Evolutionary conservation across 2,888 invertebrate genomes (phyloP).

Genomic region (Rhodophaea formosa): DNA sequence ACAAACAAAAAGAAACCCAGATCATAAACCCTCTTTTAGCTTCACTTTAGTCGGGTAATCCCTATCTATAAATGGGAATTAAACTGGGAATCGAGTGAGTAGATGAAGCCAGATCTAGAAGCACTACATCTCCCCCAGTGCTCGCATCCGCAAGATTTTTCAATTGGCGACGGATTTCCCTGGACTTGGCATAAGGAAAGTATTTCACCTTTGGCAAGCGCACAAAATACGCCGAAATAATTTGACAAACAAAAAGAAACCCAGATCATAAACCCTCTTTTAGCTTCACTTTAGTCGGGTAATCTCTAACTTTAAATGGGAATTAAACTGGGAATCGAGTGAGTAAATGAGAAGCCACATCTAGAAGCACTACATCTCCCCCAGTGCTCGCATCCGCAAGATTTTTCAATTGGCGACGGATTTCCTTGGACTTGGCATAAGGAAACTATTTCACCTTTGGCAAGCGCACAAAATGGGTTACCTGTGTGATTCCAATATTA

Average conservation of each 20-base stretch:
- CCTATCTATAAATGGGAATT: too few species aligned
- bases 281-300: too few species aligned
- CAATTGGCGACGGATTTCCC: slow-evolving; percentile 68
- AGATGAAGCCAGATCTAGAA: slow-evolving; percentile 32
- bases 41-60: too few species aligned
- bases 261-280: too few species aligned
- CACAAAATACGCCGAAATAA: too few species aligned
- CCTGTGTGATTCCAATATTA: slow-evolving; percentile 16
- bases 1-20: too few species aligned
- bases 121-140: slow-evolving; percentile 30
- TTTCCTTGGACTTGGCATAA: slow-evolving; percentile 57
- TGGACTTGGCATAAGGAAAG: slow-evolving; percentile 53
- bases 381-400: slow-evolving; percentile 46
- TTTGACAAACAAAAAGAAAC: too few species aligned
- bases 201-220: slow-evolving; percentile 47
- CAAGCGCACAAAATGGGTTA: slow-evolving; percentile 24
- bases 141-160: slow-evolving; percentile 58
- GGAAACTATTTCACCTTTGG: slow-evolving; percentile 55
- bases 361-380: slow-evolving; percentile 32
- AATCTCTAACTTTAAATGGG: too few species aligned
- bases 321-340: too few species aligned
- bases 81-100: too few species aligned
- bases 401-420: slow-evolving; percentile 68
- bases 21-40: too few species aligned
- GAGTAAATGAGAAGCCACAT: slow-evolving; percentile 26